phyloP scores from a whole-genome alignment of 2,797 vertebrate genomes.

The Podarcis lilfordi region DNA sequence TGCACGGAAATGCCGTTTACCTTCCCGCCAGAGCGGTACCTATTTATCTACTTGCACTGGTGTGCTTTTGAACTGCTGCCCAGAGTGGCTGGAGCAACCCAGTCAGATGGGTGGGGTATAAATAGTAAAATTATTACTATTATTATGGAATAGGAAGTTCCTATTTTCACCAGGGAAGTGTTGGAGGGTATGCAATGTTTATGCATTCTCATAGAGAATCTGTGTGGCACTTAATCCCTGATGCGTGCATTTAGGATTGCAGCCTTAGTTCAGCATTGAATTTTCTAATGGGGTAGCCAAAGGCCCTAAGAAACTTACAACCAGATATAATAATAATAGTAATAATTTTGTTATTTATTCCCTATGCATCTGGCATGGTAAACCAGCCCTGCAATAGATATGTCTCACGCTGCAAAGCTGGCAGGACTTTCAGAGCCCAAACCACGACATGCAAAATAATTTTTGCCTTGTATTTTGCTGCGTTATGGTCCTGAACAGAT shows the following conservation, averaged over 20 bases:
- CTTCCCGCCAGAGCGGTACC: no score
- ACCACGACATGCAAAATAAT: constrained; percentile 3
- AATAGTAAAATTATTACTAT: no score
- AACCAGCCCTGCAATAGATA: not conserved
- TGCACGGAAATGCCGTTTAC: no score
- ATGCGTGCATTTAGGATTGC: not conserved
- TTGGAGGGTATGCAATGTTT: not conserved
- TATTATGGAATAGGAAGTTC: no score
- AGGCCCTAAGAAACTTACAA: not conserved
- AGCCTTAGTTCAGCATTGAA: not conserved
- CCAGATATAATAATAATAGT: not conserved
- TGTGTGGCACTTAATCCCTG: not conserved
- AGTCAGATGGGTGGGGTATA: no score
- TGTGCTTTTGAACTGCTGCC: no score
- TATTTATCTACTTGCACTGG: no score
- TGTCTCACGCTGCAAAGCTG: not conserved
- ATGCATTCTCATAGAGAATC: not conserved
- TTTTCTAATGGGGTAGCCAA: not conserved
- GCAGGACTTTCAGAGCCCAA: not conserved
- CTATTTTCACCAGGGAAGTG: no score
- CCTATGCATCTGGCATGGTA: no score
- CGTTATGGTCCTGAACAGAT: constrained; percentile 66
- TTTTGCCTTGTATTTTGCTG: not conserved
- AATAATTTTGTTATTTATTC: no score
- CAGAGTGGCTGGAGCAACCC: no score